Evolutionary conservation across 2,113 vertebrate genomes (phyloP).

Genomic region (Clarias macrocephalus): DNA sequence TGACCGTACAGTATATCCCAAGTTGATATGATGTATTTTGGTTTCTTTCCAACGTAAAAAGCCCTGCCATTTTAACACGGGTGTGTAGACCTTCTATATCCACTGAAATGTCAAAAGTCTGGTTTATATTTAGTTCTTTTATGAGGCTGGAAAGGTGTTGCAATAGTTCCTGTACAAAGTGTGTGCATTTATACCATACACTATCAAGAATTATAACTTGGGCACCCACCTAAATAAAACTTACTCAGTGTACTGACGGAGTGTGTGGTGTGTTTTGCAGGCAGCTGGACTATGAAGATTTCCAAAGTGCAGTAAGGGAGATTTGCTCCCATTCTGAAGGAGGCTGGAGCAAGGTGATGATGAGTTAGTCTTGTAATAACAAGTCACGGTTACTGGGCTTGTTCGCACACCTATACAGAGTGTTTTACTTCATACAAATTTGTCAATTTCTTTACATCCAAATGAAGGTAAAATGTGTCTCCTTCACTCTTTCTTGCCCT

Average conservation of each 20-base stretch:
- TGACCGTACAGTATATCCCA: no score
- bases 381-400: not conserved
- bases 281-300: slow-evolving; percentile 83
- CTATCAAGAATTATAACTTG: not conserved
- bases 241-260: not conserved
- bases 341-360: slow-evolving; percentile 87
- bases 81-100: not conserved
- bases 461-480: not conserved
- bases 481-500: not conserved
- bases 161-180: not conserved
- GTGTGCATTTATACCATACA: not conserved
- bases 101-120: not conserved
- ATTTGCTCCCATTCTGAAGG: slow-evolving; percentile 75
- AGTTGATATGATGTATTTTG: not conserved
- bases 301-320: slow-evolving; percentile 73
- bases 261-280: slow-evolving; percentile 71
- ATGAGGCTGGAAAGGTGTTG: not conserved
- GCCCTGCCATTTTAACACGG: not conserved
- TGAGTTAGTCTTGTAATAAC: not conserved
- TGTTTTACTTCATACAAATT: not conserved
- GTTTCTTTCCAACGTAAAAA: not conserved
- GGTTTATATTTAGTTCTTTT: not conserved
- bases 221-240: not conserved
- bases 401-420: not conserved
- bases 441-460: not conserved